Evolutionary conservation across 2,113 vertebrate genomes (phyloP), one percentile per base, ranked within the genome.

Genomic region (Nicator chloris): DNA sequence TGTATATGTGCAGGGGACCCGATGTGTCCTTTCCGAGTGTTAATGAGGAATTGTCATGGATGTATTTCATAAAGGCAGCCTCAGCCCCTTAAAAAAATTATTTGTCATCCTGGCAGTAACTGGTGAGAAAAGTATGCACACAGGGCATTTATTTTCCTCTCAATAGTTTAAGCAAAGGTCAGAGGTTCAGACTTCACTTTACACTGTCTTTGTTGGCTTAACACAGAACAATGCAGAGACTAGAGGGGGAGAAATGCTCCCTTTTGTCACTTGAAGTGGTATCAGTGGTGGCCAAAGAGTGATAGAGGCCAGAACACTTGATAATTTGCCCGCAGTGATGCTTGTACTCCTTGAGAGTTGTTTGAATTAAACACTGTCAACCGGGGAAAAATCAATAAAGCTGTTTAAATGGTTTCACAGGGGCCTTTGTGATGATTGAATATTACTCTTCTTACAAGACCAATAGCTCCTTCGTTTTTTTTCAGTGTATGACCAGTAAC

Each of bases 351-450:
- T 94, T 96, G 97, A 97, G 96, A 98, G 97, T 97, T 97, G 94
- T 98, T 98, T 98, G 97, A 98, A 98, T 97, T 98, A 98, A 98
- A 98, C 97, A 97, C 86, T 97, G 90, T 93, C 98, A 97, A 97
- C 96, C 88, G 97, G 97, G 95, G 97, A 95, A 95, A 98, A 98
- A 98, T 98, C 98, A 98, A 99, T 98, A 97, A 95, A 96, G 90
- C 96, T 96, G 95, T 98, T 98, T 98, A 98, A 98, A 98, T 94
- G 93, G 97, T 97, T 98, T 97, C 97, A 95, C 45, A 90, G 96
- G 97, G 97, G 97, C 95, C 80, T 96, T 96, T 97, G 95, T 95
- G 85, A 97, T 96, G 96, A 98, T 96, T 97, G 96, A 97, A 97
- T 98, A 97, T 96, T 96, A 96, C 82, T 97, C 64, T 96, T 95